phyloP scores from a whole-genome alignment of 2,888 invertebrate species.

The Amiota communis region DNA sequence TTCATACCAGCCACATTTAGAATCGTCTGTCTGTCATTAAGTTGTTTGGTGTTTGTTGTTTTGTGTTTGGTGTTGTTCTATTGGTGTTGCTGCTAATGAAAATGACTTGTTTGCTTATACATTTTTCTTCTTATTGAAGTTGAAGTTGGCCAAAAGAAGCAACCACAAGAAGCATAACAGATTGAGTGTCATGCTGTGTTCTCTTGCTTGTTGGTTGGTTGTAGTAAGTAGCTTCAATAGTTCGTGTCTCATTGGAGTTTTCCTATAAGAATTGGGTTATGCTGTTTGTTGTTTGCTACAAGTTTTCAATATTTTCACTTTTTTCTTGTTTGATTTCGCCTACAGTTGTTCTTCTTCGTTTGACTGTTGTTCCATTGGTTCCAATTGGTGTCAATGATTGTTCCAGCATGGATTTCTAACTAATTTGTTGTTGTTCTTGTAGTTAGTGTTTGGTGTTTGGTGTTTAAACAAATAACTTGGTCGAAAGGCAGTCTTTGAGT shows the following conservation, averaged over 20 bases:
- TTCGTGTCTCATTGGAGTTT: not conserved
- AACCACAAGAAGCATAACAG: no score
- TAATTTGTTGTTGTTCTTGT: conserved; percentile 15
- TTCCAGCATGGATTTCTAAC: conserved; percentile 43
- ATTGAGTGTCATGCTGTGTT: conserved; percentile 3
- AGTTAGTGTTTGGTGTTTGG: not conserved
- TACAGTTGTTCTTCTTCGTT: conserved; percentile 35
- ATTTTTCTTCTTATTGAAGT: conserved; percentile 7
- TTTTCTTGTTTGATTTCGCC: conserved; percentile 35
- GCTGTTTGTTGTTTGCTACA: conserved; percentile 7
- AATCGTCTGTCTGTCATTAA: no score
- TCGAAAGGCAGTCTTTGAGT: not conserved
- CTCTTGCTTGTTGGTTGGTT: not conserved
- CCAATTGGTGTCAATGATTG: conserved; percentile 62
- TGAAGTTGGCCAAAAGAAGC: conserved; percentile 11
- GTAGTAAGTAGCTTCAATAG: not conserved
- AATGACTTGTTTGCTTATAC: conserved; percentile 16
- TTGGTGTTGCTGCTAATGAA: not conserved
- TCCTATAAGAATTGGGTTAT: conserved; percentile 25
- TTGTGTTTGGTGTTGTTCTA: not conserved
- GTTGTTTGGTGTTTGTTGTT: conserved; percentile 1
- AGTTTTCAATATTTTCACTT: conserved; percentile 23
- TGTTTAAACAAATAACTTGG: not conserved
- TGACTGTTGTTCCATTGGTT: conserved; percentile 45
- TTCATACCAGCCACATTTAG: no score